Evolutionary conservation across 1,140 invertebrate genomes (phyloP).

Genomic region (Bradysia coprophila): DNA sequence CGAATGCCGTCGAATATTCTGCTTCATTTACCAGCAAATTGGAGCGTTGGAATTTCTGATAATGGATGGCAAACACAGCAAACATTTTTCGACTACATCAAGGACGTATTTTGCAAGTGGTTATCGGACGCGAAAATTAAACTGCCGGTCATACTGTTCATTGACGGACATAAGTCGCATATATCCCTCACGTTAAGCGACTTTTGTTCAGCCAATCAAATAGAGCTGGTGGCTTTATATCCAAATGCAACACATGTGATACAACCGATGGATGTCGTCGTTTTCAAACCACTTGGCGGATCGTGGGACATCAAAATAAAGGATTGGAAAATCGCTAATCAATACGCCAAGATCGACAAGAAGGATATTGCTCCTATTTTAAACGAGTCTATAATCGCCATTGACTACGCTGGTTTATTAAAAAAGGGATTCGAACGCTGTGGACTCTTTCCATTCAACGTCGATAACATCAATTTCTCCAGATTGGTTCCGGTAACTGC

Average conservation of each 20-base stretch:
- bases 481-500: not conserved
- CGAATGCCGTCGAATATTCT: too few relatives aligned
- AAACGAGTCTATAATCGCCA: not conserved
- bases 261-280: slow-evolving; percentile 22
- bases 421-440: not conserved
- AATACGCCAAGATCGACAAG: not conserved
- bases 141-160: slow-evolving; percentile 19
- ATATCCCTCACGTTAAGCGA: slow-evolving; percentile 15
- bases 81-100: slow-evolving; percentile 24
- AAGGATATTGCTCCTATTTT: not conserved
- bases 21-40: too few relatives aligned
- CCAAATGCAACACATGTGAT: slow-evolving; percentile 25
- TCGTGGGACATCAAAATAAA: slow-evolving; percentile 10
- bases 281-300: slow-evolving; percentile 19
- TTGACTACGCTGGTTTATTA: not conserved
- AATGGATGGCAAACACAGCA: slow-evolving; percentile 22
- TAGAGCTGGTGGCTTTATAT: slow-evolving; percentile 19
- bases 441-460: not conserved
- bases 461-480: not conserved
- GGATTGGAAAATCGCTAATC: slow-evolving; percentile 9
- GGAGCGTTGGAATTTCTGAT: too few relatives aligned
- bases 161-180: slow-evolving; percentile 24
- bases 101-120: slow-evolving; percentile 14
- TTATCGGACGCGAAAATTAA: slow-evolving; percentile 11
- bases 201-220: slow-evolving; percentile 22